Percentiles rank a stretch among this genome's conserved stretches.
These are phyloP conservation scores for Pantelozetes paolii DNA, from an alignment of 2,888 invertebrate species.

Conservation along the genomic window DNA sequence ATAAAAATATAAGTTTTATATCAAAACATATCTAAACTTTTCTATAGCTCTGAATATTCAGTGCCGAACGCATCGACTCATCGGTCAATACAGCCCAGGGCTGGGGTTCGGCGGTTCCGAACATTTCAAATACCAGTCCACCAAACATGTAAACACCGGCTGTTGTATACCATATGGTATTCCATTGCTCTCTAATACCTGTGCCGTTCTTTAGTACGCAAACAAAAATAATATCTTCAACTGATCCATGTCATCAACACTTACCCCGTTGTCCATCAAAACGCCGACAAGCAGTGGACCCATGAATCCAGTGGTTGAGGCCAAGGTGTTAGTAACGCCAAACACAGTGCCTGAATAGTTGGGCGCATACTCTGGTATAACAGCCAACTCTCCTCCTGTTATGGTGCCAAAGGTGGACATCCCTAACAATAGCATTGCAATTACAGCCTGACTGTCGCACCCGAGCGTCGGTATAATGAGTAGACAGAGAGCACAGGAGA, in stretches of 20 bases:
- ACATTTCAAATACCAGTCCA: background rate
- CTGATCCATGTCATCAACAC: background rate
- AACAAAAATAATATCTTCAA: background rate
- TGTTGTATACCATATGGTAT: conserved; percentile 16
- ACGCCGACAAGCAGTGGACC: conserved; percentile 43
- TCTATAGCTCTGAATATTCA: too few species aligned
- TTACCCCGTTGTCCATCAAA: conserved; percentile 33
- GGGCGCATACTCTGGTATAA: conserved; percentile 37
- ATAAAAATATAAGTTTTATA: too few species aligned
- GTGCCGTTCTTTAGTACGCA: background rate
- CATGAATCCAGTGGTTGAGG: conserved; percentile 41
- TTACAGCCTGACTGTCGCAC: background rate
- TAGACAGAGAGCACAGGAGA: background rate
- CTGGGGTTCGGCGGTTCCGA: conserved; percentile 27
- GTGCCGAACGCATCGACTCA: too few species aligned
- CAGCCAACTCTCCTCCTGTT: conserved; percentile 26
- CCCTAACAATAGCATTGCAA: background rate
- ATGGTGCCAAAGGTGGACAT: background rate
- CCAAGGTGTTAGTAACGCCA: conserved; percentile 43
- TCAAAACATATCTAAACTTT: too few species aligned
- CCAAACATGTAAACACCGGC: conserved; percentile 26
- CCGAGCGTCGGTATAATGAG: background rate
- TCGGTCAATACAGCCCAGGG: too few species aligned
- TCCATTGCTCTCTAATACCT: conserved; percentile 25
- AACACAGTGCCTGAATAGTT: conserved; percentile 43